Evolutionary conservation across 2,113 vertebrate genomes (phyloP), one percentile per base, ranked within the genome.

Genomic region (Platichthys flesus): DNA sequence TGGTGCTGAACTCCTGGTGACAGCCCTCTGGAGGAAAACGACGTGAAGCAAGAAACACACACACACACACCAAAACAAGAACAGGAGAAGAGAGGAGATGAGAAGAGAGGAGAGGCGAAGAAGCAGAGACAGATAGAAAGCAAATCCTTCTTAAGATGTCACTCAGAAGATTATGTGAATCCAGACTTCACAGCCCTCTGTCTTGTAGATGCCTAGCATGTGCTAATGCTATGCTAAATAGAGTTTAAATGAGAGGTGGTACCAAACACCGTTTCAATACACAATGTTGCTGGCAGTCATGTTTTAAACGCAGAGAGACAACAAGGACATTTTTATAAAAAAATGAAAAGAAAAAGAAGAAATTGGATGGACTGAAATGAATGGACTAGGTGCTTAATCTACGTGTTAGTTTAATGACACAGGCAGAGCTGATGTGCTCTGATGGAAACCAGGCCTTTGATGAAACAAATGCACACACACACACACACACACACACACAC

Each of bases 131-230:
- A 5, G 23, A 68, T 20, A 62, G 67, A 61, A 65, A 67, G 81
- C 35, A 77, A 78, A 83, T 73, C 73, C 86, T 79, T 82, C 83
- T 84, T 71, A 84, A 87, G 60, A 78, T 89, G 85, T 82, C 85
- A 76, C 59, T 84, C 83, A 78, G 61, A 24, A 31, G 31, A 31
- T 31, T 31, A 31, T 31, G 6, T 31, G 31, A 31, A 31, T 7
- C 31, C 31, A 31, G 31, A 31, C 31, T 31, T 31, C 31, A 31
- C 31, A 31, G 31, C 31, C 9, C 49, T 59, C 65, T 67, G 67
- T 79, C 77, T 82, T 60, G 35, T 73, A 65, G 77, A 68, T 85
- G 67, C 76, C 67, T 75, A 79, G 74, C 58, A 45, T 72, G 77
- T 67, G 56, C 65, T 78, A 79, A 85, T 67, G 51, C 74, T 75